Percentiles rank a stretch among this genome's conserved stretches.
These are phyloP conservation scores for Typhlichthys subterraneus DNA, from an alignment of 2,797 vertebrate species.

Conservation along the genomic window DNA sequence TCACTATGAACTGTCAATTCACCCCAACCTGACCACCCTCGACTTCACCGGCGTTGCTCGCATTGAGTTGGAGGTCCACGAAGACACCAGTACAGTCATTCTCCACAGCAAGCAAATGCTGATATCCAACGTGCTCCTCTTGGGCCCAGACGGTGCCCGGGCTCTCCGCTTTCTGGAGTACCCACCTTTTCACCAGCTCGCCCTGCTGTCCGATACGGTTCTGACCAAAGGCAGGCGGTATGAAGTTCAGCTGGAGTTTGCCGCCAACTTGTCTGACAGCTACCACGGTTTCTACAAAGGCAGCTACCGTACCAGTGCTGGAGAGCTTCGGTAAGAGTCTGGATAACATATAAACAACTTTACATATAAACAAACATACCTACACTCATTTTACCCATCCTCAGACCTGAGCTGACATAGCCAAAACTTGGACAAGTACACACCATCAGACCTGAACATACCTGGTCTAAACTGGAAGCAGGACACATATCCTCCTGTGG, in stretches of 20 bases:
- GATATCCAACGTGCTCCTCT: constrained; percentile 69
- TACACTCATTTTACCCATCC: not conserved
- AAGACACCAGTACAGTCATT: constrained; percentile 75
- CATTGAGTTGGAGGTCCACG: constrained; percentile 75
- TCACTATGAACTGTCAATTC: constrained; percentile 85
- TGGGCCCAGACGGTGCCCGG: constrained; percentile 44
- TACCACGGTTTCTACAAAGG: constrained; percentile 92
- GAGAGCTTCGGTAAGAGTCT: constrained; percentile 80
- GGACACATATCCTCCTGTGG: no score
- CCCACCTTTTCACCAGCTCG: constrained; percentile 81
- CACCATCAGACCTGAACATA: no score
- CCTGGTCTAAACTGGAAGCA: no score
- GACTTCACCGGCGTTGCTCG: constrained; percentile 78
- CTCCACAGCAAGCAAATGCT: constrained; percentile 83
- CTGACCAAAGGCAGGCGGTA: constrained; percentile 76
- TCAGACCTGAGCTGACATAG: no score
- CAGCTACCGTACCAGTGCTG: constrained; percentile 83
- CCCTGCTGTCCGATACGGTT: constrained; percentile 70
- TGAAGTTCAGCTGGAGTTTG: constrained; percentile 77
- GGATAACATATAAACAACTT: not conserved
- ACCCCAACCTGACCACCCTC: constrained; percentile 86
- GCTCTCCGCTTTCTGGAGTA: constrained; percentile 77
- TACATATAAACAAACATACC: not conserved
- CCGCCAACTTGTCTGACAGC: constrained; percentile 83
- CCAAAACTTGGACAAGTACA: no score